Evolutionary conservation across 2,113 vertebrate species (phyloP).

Genomic region (Pelobates fuscus): DNA sequence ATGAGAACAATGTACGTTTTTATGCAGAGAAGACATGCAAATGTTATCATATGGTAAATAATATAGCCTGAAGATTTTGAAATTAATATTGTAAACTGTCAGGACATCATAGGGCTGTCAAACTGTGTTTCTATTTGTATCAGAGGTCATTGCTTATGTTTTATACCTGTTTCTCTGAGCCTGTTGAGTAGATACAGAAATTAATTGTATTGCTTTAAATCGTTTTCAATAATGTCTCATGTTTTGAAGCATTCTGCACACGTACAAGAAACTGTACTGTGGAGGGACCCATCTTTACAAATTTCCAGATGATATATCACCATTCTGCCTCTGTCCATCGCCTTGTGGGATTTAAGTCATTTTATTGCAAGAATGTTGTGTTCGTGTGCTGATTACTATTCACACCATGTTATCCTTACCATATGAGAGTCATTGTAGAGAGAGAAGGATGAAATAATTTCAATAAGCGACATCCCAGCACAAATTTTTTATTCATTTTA

Average conservation of each 20-base stretch:
- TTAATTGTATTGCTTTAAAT: slow-evolving; percentile 10
- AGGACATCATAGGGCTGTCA: slow-evolving; percentile 8
- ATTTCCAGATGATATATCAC: slow-evolving; percentile 42
- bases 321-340: slow-evolving; percentile 18
- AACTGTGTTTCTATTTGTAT: background rate
- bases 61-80: too few relatives aligned
- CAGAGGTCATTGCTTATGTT: slow-evolving; percentile 15
- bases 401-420: slow-evolving; percentile 26
- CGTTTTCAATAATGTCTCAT: background rate
- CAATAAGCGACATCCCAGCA: slow-evolving; percentile 21
- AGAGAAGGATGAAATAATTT: slow-evolving; percentile 14
- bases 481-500: slow-evolving; percentile 13
- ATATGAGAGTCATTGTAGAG: slow-evolving; percentile 28
- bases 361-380: slow-evolving; percentile 36
- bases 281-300: slow-evolving; percentile 15
- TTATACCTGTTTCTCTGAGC: slow-evolving; percentile 3
- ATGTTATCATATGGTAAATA: too few relatives aligned
- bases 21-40: too few relatives aligned
- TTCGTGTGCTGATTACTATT: slow-evolving; percentile 44
- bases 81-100: background rate
- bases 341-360: slow-evolving; percentile 41
- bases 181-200: background rate
- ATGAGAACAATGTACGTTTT: too few relatives aligned
- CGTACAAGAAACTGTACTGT: slow-evolving; percentile 16
- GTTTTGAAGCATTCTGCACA: slow-evolving; percentile 16